Base-by-base conservation (phyloP, 2,888 invertebrate genomes). In the Taenaris catops region DNA sequence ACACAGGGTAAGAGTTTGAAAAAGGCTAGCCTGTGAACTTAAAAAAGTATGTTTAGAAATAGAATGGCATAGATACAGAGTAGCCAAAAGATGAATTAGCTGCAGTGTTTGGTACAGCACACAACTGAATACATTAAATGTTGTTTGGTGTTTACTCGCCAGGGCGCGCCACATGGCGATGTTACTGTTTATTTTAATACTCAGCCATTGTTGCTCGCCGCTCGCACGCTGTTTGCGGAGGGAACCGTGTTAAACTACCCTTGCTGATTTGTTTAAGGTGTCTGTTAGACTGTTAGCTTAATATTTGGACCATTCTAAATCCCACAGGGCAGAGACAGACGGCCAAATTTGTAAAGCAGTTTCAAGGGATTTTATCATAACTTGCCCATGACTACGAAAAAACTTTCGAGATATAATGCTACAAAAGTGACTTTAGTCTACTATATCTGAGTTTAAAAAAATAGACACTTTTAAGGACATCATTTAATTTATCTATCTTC, bases 131-230 rank as follows among this genome's bases (percentile, higher is more conserved):
- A 83, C 61, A 81, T 84, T 83, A 80, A 61, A 63, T 62, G 52
- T 53, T 72, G 63, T 71, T 71, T 69, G 63, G 59, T 73, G 66
- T 79, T 76, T 74, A 63, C 63, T 60, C 65, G 66, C 60, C 64
- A 60, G 64, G 59, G 53, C 63, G 58, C 57, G 70, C 78, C 84
- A 83, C 81, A 83, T 83, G 84, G 80, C 78, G 68, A 63, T 62
- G 54, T 56, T 56, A 48, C 58, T 84, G 84, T 86, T 86, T 84
- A 81, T 80, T 86, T 81, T 79, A 86, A 86, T 86, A 81, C 83
- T 83, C 79, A 80, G 56, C 72, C 71, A 74, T 75, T 79, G 83
- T 80, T 72, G 76, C 63, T 67, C 58, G 69, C 62, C 59, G 40
- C 32, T 23, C 59, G 39, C 26, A 6, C 32, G 8, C 58, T 80